These are phyloP conservation scores for Cephus pygmeus DNA, from an alignment of 2,888 invertebrate genomes.

Conservation along the genomic window DNA sequence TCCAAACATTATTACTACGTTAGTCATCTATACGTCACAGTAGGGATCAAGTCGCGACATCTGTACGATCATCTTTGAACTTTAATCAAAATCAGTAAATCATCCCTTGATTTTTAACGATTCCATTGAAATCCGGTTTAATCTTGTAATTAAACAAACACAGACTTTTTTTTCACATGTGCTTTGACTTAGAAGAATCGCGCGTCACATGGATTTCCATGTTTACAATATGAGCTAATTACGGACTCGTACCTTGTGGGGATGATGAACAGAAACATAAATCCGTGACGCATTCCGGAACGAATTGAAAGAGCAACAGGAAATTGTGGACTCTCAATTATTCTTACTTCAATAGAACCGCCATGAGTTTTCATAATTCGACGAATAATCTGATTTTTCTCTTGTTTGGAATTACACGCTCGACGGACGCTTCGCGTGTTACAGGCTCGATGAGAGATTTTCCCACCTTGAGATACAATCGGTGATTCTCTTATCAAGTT, in stretches of 20 bases:
- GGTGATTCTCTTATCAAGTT: background rate
- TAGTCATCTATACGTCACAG: background rate
- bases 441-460: background rate
- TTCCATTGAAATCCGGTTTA: background rate
- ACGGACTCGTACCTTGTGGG: background rate
- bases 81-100: background rate
- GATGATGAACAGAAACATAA: constrained; percentile 2
- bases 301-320: background rate
- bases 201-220: constrained; percentile 1
- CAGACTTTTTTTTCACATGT: background rate
- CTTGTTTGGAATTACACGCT: background rate
- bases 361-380: background rate
- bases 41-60: background rate
- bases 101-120: background rate
- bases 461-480: background rate
- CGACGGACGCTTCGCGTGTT: background rate
- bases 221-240: constrained; percentile 5
- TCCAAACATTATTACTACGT: background rate
- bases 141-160: background rate
- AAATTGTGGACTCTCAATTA: background rate
- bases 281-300: constrained; percentile 2
- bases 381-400: background rate
- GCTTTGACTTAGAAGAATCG: constrained; percentile 8
- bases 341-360: background rate
- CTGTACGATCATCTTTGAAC: background rate